These are phyloP conservation scores for Tenualosa ilisha DNA, from an alignment of 2,797 vertebrate genomes.

Conservation along the genomic window DNA sequence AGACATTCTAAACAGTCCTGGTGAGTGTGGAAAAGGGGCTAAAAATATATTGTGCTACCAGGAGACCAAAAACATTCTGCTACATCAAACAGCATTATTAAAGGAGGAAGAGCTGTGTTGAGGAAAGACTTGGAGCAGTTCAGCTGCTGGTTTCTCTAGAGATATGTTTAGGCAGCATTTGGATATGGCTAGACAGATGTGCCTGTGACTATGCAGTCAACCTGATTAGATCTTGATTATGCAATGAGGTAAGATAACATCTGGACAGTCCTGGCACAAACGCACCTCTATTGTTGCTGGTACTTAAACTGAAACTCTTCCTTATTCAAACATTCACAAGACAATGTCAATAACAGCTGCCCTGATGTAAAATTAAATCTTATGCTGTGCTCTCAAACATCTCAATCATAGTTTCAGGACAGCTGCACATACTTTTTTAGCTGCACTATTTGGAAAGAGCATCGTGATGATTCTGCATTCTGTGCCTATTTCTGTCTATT, in stretches of 20 bases:
- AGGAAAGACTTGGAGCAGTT: not conserved
- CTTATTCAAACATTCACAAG: no score
- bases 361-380: not conserved
- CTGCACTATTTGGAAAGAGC: not conserved
- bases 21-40: not conserved
- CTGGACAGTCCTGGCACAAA: not conserved
- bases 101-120: not conserved
- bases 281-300: not conserved
- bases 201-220: not conserved
- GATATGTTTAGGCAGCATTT: not conserved
- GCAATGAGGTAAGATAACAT: not conserved
- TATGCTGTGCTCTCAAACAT: not conserved
- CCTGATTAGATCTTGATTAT: not conserved
- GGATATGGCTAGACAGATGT: not conserved
- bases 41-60: not conserved
- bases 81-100: slow-evolving; percentile 14
- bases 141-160: not conserved
- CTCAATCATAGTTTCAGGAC: not conserved
- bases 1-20: not conserved
- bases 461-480: not conserved
- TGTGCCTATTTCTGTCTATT: not conserved
- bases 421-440: not conserved
- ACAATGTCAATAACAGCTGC: no score
- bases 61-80: not conserved
- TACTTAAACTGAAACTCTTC: not conserved